Conservation (phyloP, 30 jellyfish, hydroid and myxozoan genomes). For the Pelagia noctiluca region DNA sequence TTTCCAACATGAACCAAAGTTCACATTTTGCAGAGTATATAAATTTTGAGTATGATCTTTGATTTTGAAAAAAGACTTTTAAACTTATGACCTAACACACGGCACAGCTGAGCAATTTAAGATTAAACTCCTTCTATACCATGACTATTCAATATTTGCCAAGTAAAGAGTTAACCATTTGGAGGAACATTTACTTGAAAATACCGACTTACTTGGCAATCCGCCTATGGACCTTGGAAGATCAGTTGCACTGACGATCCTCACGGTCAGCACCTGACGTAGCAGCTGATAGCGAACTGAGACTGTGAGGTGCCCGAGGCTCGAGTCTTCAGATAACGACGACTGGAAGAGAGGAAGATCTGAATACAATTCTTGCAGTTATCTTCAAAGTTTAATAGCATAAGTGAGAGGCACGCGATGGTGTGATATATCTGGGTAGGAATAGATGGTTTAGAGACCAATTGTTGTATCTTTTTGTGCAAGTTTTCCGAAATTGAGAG, state of each 20-base stretch:
- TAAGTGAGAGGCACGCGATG: no score
- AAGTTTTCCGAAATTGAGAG: no score
- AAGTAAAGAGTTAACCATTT: not conserved
- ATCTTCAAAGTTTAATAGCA: not conserved
- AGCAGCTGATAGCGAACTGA: slow-evolving; percentile 68
- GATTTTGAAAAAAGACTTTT: no score
- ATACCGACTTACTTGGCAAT: slow-evolving; percentile 74
- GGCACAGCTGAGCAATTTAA: no score
- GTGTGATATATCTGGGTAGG: no score
- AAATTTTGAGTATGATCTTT: no score
- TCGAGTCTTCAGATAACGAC: slow-evolving; percentile 11
- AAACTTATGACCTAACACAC: no score
- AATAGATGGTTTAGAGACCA: no score
- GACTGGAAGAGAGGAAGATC: not conserved
- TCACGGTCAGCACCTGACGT: slow-evolving; percentile 67
- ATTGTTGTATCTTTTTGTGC: no score
- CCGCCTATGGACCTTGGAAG: slow-evolving; percentile 66
- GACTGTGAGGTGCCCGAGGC: slow-evolving; percentile 34
- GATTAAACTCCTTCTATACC: not conserved
- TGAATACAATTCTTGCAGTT: not conserved
- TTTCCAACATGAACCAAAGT: no score
- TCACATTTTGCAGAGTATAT: no score
- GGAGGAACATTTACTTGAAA: not conserved
- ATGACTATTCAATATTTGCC: not conserved
- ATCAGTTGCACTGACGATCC: slow-evolving; percentile 65